phyloP scores from a whole-genome alignment of 2,888 invertebrate species.

The Asteroscopus sphinx region DNA sequence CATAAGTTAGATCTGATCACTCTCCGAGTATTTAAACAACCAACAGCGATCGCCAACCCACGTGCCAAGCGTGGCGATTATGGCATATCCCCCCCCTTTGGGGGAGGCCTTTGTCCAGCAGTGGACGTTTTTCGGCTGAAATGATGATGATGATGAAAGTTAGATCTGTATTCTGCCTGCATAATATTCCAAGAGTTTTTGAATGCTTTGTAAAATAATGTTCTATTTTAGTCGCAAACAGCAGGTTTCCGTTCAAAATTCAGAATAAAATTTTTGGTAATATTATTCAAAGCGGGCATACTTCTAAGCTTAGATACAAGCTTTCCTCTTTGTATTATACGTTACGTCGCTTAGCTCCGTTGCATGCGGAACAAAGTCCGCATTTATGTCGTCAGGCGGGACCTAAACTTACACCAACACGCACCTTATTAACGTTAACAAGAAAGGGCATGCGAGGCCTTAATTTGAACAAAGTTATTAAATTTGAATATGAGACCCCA shows the following conservation, averaged over 20 bases:
- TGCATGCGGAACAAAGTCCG: constrained; percentile 46
- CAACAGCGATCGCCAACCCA: too few species aligned
- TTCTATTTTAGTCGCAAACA: constrained; percentile 37
- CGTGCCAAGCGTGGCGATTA: too few species aligned
- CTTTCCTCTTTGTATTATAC: constrained; percentile 52
- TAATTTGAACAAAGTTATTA: constrained; percentile 68
- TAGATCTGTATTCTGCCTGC: neutral
- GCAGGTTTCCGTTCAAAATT: constrained; percentile 27
- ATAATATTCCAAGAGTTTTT: neutral
- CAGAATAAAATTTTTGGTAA: constrained; percentile 41
- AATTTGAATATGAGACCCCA: constrained; percentile 67
- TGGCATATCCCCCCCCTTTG: too few species aligned
- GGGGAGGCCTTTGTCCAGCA: too few species aligned
- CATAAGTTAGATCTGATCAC: constrained; percentile 3
- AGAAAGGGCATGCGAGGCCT: constrained; percentile 62
- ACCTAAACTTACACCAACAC: constrained; percentile 64
- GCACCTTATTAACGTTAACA: constrained; percentile 69
- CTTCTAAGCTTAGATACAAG: constrained; percentile 46
- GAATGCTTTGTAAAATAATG: constrained; percentile 18
- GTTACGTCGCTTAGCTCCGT: constrained; percentile 32
- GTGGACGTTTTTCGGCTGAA: too few species aligned
- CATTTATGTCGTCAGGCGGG: constrained; percentile 51
- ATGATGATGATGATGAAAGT: too few species aligned
- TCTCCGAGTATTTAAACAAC: too few species aligned
- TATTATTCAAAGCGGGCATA: constrained; percentile 50